A percentile compares a stretch with the other conserved stretches of the same genome.
Evolutionary conservation across 2,888 invertebrate species (phyloP).

Genomic region (Smittia aterrima): DNA sequence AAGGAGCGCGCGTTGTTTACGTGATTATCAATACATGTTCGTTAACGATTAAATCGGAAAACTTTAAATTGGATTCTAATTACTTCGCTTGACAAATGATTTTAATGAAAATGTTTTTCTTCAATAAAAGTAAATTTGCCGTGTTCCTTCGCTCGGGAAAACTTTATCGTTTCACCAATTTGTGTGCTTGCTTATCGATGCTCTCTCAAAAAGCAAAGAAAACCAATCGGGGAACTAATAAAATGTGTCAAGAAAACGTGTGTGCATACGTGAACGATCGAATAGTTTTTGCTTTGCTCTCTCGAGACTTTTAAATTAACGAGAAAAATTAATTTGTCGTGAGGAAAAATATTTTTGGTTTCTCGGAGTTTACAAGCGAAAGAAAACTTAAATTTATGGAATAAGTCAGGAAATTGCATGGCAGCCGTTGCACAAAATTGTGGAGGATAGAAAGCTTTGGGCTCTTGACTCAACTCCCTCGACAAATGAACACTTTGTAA

Average conservation of each 20-base stretch:
- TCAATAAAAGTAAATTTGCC: neutral
- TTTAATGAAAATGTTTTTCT: constrained; percentile 27
- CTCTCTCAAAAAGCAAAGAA: too few species aligned
- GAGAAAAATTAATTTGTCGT: constrained; percentile 26
- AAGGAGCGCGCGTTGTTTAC: too few species aligned
- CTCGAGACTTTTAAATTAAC: constrained; percentile 9
- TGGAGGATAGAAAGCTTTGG: neutral
- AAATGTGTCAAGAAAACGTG: constrained; percentile 37
- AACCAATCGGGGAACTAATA: constrained; percentile 14
- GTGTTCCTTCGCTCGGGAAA: neutral
- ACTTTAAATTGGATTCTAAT: constrained; percentile 40
- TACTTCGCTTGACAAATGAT: constrained; percentile 19
- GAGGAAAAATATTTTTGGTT: neutral
- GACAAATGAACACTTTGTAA: constrained; percentile 29
- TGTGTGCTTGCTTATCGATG: too few species aligned
- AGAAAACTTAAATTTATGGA: neutral
- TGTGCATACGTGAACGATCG: constrained; percentile 26
- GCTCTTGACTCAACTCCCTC: neutral
- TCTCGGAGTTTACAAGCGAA: neutral
- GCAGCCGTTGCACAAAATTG: neutral
- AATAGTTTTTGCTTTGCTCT: neutral
- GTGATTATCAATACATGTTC: too few species aligned
- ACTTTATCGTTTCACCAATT: neutral
- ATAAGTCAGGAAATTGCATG: neutral
- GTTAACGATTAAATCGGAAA: constrained; percentile 29